Percentiles rank a stretch among this genome's conserved stretches.
These are phyloP conservation scores for Lacerta agilis DNA, from an alignment of 2,797 vertebrate genomes.

Conservation along the genomic window DNA sequence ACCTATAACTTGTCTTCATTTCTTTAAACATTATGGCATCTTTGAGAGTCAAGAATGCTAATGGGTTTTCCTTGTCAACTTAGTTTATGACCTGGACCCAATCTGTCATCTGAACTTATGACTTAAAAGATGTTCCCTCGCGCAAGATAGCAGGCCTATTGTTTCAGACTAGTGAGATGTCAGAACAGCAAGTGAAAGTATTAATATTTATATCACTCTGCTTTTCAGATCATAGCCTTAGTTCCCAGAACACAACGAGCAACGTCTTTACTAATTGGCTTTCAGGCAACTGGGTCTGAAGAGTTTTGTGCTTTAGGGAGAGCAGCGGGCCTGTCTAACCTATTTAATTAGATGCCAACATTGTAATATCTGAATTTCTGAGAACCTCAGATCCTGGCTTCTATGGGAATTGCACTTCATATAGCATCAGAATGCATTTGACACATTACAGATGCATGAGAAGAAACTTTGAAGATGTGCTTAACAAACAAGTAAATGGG, in stretches of 20 bases:
- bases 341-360: conserved; percentile 31
- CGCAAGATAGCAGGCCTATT: conserved; percentile 36
- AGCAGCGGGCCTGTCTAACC: conserved; percentile 20
- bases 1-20: not conserved
- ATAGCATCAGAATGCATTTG: conserved; percentile 6
- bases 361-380: conserved; percentile 19
- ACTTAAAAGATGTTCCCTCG: conserved; percentile 18
- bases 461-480: not conserved
- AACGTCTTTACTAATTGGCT: conserved; percentile 45
- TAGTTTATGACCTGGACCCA: conserved; percentile 21
- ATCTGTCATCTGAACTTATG: conserved; percentile 14
- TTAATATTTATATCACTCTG: conserved; percentile 39
- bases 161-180: conserved; percentile 21
- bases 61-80: conserved; percentile 16
- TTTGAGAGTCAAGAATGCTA: conserved; percentile 27
- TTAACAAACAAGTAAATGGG: conserved; percentile 4
- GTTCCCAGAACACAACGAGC: conserved; percentile 35
- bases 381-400: not conserved
- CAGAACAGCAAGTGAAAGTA: conserved; percentile 6
- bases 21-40: not conserved
- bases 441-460: not conserved
- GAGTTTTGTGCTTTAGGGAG: conserved; percentile 18
- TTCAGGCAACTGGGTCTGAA: conserved; percentile 25
- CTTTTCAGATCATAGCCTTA: conserved; percentile 39
- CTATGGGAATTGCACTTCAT: not conserved